Evolutionary conservation across 2,888 invertebrate genomes (phyloP), one percentile per base, ranked within the genome.

Genomic region (Orthosia gothica): DNA sequence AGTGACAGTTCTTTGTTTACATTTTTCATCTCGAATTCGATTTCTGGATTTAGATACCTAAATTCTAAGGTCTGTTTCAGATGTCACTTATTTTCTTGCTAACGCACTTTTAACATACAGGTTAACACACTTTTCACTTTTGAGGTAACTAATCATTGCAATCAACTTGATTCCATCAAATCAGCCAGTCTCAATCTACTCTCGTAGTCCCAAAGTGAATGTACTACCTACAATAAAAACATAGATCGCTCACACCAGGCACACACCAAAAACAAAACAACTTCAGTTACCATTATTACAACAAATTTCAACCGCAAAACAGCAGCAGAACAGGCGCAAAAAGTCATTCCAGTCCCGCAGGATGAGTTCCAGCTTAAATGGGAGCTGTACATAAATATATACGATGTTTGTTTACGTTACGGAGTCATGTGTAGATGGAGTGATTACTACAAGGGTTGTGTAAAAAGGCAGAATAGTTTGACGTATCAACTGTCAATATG

Each of bases 241-340:
- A 45, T 16, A 50, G 26, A 15, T 55, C 40, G 50, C 40, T 50
- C 23, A 76, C 20, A 79, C 18, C 20, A 63, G 23, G 1, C 40
- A 49, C 49, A 50, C 40, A 63, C 52, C 15, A 63, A 64, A 68
- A 73, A 59, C 50, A 72, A 70, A 45, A 55, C 54, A 67, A 67
- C 76, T 67, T 64, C 50, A 76, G 76, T 71, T 71, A 63, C 79
- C 81, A 81, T 81, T 76, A 81, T 79, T 79, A 81, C 82, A 80
- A 77, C 77, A 82, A 77, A 71, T 73, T 73, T 64, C 15, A 64
- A 61, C 65, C 72, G 45, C 70, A 54, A 81, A 81, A 70, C 84
- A 72, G 55, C 54, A 65, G 52, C 64, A 71, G 54, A 74, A 81
- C 70, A 80, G 76, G 73, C 80, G 47, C 81, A 76, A 85, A 85